Conservation (phyloP, 2,113 vertebrate genomes). For the Chamaea fasciata region DNA sequence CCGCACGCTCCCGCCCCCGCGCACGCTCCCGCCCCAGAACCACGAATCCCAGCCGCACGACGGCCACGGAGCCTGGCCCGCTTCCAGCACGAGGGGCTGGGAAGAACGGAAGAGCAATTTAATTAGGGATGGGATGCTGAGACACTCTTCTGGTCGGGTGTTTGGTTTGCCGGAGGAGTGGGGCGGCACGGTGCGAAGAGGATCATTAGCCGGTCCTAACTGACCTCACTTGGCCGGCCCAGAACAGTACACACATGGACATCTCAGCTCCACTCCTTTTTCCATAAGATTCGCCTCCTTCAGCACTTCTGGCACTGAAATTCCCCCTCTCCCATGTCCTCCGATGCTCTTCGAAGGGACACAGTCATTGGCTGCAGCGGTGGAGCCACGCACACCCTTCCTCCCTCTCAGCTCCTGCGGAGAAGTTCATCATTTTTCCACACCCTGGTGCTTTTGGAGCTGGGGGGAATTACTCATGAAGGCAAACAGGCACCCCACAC, state of each 20-base stretch:
- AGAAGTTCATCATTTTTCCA: constrained; percentile 24
- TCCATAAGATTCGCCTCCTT: neutral
- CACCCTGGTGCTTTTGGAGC: neutral
- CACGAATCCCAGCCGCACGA: rapidly evolving
- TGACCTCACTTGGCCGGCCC: neutral
- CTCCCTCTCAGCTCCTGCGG: neutral
- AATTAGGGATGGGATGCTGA: neutral
- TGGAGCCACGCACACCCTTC: constrained; percentile 2
- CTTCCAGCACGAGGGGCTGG: neutral
- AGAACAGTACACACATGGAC: neutral
- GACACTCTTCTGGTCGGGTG: rapidly evolving
- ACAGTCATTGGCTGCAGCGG: neutral
- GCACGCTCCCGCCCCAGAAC: neutral
- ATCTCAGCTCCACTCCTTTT: neutral
- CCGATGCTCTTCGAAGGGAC: neutral
- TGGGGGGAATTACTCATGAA: constrained; percentile 20
- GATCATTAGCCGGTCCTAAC: neutral
- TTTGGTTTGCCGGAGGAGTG: neutral
- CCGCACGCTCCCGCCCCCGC: neutral
- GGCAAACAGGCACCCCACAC: neutral
- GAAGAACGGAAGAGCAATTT: neutral
- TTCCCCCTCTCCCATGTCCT: neutral
- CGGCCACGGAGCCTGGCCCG: neutral
- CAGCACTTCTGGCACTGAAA: neutral
- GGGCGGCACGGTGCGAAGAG: neutral